Evolutionary conservation across 2,888 invertebrate genomes (phyloP).

Genomic region (Cataglyphis altisquamis): DNA sequence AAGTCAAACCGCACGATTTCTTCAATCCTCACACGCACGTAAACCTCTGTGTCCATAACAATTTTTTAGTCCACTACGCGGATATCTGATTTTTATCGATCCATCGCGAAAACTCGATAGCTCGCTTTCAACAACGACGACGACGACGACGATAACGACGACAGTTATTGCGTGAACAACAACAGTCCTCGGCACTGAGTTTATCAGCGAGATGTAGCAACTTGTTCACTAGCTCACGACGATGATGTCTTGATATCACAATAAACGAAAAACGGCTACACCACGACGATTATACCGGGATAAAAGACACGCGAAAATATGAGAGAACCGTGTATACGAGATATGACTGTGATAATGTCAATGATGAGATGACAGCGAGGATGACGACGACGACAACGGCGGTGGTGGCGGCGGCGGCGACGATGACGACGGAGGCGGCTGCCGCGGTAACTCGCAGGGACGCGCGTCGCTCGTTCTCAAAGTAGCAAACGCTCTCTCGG

Average conservation of each 20-base stretch:
- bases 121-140: conserved; percentile 9
- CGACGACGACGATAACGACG: conserved; percentile 14
- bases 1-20: conserved; percentile 61
- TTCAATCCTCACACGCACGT: conserved; percentile 74
- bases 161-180: conserved; percentile 29
- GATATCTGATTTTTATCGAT: conserved; percentile 55
- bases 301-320: conserved; percentile 49
- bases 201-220: conserved; percentile 54
- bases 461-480: conserved; percentile 85
- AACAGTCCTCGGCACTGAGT: conserved; percentile 17
- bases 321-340: conserved; percentile 36
- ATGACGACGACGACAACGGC: conserved; percentile 54
- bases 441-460: conserved; percentile 82
- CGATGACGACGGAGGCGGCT: conserved; percentile 85
- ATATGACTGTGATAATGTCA: conserved; percentile 22
- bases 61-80: conserved; percentile 54
- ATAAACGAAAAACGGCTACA: conserved; percentile 42
- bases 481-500: conserved; percentile 85
- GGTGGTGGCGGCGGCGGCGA: conserved; percentile 62
- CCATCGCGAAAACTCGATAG: conserved; percentile 61
- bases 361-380: conserved; percentile 35
- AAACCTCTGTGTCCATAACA: conserved; percentile 73
- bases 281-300: conserved; percentile 46
- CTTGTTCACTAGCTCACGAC: conserved; percentile 45
- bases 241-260: conserved; percentile 36